phyloP scores from a whole-genome alignment of 2,797 vertebrate genomes.

The Pseudochirops cupreus region DNA sequence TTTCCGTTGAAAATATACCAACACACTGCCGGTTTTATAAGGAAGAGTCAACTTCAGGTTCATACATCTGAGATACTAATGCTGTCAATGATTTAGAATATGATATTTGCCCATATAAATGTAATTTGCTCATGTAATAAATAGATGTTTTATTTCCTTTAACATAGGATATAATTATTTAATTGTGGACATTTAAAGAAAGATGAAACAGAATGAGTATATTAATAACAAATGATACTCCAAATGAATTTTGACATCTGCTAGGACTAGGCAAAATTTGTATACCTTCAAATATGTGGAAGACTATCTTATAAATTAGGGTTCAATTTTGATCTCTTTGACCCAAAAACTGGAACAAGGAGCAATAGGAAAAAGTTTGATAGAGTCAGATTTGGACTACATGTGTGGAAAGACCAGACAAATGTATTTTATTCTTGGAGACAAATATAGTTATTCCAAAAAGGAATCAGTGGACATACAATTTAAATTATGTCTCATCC shows the following conservation, averaged over 20 bases:
- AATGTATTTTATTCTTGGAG: neutral
- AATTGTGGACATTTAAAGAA: neutral
- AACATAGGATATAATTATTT: neutral
- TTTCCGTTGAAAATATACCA: neutral
- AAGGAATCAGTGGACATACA: fast-evolving
- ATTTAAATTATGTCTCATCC: neutral
- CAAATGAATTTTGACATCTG: neutral
- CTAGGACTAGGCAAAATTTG: neutral
- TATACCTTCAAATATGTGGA: neutral
- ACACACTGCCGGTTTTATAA: neutral
- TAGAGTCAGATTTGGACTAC: neutral
- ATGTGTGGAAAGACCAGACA: neutral
- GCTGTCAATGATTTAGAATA: neutral
- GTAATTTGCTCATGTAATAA: neutral
- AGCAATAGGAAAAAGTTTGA: neutral
- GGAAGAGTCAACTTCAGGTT: neutral
- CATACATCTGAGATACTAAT: neutral
- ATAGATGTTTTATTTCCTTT: neutral
- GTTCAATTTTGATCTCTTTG: neutral
- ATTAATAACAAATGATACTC: too few species aligned
- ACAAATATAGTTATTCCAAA: neutral
- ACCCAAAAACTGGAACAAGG: neutral
- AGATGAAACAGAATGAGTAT: neutral
- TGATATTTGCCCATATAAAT: too few species aligned
- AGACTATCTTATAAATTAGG: neutral